Percentiles rank a stretch among this genome's conserved stretches.
These are phyloP conservation scores for Pollachius pollachius DNA, from an alignment of 2,113 vertebrate species.

Conservation along the genomic window DNA sequence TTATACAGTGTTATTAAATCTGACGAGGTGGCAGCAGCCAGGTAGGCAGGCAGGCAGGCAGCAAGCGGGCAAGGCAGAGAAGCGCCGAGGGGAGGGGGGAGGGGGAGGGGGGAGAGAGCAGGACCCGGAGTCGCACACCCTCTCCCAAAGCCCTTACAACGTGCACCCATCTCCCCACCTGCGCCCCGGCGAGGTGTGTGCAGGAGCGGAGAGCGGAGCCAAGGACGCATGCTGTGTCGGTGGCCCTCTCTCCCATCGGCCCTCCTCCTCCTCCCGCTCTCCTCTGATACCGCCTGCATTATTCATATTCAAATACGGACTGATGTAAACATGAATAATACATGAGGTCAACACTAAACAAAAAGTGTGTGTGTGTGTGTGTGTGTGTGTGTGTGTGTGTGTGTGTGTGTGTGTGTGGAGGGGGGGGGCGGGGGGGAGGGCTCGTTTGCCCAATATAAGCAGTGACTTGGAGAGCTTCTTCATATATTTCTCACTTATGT, in stretches of 20 bases:
- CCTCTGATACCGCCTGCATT: constrained; percentile 77
- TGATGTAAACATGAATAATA: constrained; percentile 80
- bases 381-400: background rate
- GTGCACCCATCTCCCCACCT: constrained; percentile 35
- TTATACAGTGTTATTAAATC: constrained; percentile 79
- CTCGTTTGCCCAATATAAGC: too few species aligned
- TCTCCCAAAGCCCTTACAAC: constrained; percentile 1
- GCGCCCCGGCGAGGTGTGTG: constrained; percentile 53
- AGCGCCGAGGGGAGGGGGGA: constrained; percentile 6
- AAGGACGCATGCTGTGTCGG: constrained; percentile 73
- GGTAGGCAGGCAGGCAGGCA: constrained; percentile 54
- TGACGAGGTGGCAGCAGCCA: constrained; percentile 55
- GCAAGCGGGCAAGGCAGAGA: constrained; percentile 39
- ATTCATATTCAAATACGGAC: constrained; percentile 80
- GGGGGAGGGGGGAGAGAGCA: constrained; percentile 25
- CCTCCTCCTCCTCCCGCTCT: constrained; percentile 65
- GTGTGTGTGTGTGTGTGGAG: too few species aligned
- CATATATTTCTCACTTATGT: too few species aligned
- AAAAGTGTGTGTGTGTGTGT: constrained; percentile 53
- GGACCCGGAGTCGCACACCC: constrained; percentile 46
- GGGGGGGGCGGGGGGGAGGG: too few species aligned
- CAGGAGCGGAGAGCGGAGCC: constrained; percentile 55
- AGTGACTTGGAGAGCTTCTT: too few species aligned
- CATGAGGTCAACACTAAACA: constrained; percentile 77
- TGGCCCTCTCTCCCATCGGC: constrained; percentile 56